Conservation (phyloP, 2,113 vertebrate species). For the Madoqua kirkii region DNA sequence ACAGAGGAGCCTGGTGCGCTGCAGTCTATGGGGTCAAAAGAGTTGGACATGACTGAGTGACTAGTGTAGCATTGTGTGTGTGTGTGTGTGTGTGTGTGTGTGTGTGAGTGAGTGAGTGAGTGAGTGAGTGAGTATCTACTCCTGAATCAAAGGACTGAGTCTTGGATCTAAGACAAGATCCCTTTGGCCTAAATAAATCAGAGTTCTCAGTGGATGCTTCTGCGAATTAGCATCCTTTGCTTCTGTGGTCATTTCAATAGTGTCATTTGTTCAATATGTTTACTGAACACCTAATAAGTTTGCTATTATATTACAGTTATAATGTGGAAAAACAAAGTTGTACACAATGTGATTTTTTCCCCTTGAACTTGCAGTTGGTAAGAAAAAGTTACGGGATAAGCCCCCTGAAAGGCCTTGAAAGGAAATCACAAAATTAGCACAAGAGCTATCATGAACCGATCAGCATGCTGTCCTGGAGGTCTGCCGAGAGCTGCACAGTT, state of each 20-base stretch:
- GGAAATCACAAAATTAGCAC: neutral
- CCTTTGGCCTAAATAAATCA: neutral
- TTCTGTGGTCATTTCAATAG: neutral
- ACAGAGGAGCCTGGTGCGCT: neutral
- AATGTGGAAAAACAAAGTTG: neutral
- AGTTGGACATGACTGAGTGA: neutral
- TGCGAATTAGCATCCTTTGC: neutral
- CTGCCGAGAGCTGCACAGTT: neutral
- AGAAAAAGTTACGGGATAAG: neutral
- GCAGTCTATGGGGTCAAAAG: neutral
- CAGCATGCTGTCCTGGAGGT: neutral
- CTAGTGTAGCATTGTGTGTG: neutral
- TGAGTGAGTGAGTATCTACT: neutral
- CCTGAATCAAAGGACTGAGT: neutral
- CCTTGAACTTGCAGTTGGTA: neutral
- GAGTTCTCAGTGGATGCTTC: neutral
- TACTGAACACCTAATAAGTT: neutral
- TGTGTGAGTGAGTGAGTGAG: neutral
- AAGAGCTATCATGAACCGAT: fast-evolving
- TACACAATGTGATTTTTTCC: neutral
- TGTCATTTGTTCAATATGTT: neutral
- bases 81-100: neutral
- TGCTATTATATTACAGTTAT: neutral
- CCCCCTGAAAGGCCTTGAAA: neutral
- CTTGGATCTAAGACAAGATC: neutral